These are phyloP conservation scores for Cheirogaleus major DNA, from an alignment of 2,797 vertebrate genomes.

Conservation along the genomic window DNA sequence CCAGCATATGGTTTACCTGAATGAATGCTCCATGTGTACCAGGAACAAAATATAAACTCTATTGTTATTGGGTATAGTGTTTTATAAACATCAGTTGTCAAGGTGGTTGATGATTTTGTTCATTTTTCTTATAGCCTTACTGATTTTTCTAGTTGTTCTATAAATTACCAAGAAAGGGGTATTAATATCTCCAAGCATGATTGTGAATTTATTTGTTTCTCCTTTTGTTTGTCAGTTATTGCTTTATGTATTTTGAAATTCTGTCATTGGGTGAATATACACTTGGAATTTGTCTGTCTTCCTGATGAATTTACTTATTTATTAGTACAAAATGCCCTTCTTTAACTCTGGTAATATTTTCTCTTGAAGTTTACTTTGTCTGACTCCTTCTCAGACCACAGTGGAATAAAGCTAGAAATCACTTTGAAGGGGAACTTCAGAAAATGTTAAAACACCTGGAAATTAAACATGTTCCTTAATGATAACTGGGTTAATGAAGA, in stretches of 20 bases:
- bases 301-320: not conserved
- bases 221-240: not conserved
- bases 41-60: not conserved
- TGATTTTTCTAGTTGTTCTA: not conserved
- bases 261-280: not conserved
- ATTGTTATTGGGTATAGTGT: not conserved
- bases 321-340: not conserved
- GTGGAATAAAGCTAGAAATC: too few relatives aligned
- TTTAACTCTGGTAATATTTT: not conserved
- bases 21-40: not conserved
- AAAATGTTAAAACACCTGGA: too few relatives aligned
- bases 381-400: not conserved
- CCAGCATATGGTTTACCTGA: not conserved
- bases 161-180: not conserved
- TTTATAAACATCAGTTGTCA: not conserved
- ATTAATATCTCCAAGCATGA: not conserved
- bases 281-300: not conserved
- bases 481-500: too few relatives aligned
- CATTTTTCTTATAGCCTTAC: not conserved
- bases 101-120: not conserved
- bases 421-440: too few relatives aligned
- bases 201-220: not conserved
- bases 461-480: too few relatives aligned
- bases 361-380: not conserved
- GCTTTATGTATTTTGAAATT: not conserved